Conservation (phyloP, 2,888 invertebrate species). For the Spicauda simplicius region DNA sequence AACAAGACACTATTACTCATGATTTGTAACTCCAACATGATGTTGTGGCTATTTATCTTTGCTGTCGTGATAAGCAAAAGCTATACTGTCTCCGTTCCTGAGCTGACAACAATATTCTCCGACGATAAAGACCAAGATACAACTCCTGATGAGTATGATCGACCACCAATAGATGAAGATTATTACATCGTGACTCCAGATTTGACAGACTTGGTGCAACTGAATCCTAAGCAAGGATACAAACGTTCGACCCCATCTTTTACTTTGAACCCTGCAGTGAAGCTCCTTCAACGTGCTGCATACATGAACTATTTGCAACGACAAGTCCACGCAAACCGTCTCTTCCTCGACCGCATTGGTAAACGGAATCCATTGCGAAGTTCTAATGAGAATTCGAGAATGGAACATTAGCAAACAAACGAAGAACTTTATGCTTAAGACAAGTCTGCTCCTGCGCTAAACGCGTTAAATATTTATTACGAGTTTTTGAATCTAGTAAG, state of each 20-base stretch:
- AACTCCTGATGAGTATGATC: not conserved
- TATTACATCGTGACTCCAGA: not conserved
- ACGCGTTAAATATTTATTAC: not conserved
- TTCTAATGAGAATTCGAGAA: not conserved
- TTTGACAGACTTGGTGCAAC: not conserved
- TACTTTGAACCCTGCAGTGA: constrained; percentile 18
- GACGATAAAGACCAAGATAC: not conserved
- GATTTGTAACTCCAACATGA: constrained; percentile 2
- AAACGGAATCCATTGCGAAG: constrained; percentile 7
- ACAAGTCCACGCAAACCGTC: constrained; percentile 20
- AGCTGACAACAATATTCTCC: constrained; percentile 12
- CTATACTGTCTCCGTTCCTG: not conserved
- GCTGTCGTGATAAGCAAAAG: constrained; percentile 12
- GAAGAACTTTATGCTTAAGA: not conserved
- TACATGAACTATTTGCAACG: constrained; percentile 23
- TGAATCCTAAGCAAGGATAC: not conserved
- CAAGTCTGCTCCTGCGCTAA: not conserved
- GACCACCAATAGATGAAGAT: constrained; percentile 5
- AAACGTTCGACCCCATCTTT: constrained; percentile 14
- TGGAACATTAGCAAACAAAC: not conserved
- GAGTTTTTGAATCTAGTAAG: not conserved
- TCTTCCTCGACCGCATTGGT: constrained; percentile 24
- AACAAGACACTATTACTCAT: not conserved
- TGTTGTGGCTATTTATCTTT: constrained; percentile 9
- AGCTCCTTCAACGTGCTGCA: constrained; percentile 26